Base-by-base conservation (phyloP, 2,797 vertebrate species). In the Enteromius viviparus region DNA sequence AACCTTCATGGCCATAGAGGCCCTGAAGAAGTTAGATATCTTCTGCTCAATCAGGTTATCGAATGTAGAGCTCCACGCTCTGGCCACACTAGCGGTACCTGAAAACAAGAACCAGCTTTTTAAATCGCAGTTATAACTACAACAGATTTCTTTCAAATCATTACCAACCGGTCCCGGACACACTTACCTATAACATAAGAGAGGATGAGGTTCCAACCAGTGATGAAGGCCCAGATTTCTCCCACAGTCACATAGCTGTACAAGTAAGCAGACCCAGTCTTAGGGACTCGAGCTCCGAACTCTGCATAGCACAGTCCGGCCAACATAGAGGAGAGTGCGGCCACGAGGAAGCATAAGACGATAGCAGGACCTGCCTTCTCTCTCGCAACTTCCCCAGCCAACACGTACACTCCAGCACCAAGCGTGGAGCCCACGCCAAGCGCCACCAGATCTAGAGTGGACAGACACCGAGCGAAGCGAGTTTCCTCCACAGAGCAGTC, bases 181-280 rank as follows among this genome's bases (percentile, higher is more conserved):
- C 84, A 77, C 92, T 8, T 90, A 99, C 98, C 98, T 81, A 99
- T 97, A 79, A 99, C 95, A 2, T 98, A 99, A 6, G 98, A 99
- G 78, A 99, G 96, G 85, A 99, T 98, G 91, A 99, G 96, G 89
- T 98, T 99, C 98, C 98, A 99, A 1, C 98, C 98, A 0, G 98
- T 97, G 84, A 97, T 97, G 91, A 99, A 99, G 89, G 98, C 98
- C 96, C 98, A 99, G 86, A 99, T 96, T 91, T 99, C 98, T 0
- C 98, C 98, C 0, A 99, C 98, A 0, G 98, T 98, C 78, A 99
- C 97, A 0, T 98, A 99, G 91, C 97, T 99, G 94, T 99, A 99
- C 51, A 99, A 95, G 89, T 99, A 99, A 0, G 97, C 98, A 8
- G 98, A 99, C 53, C 98, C 98, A 0, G 97, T 97, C 89, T 97